Base-by-base conservation (phyloP, 2,113 vertebrate genomes). In the Dipodomys stephensi region DNA sequence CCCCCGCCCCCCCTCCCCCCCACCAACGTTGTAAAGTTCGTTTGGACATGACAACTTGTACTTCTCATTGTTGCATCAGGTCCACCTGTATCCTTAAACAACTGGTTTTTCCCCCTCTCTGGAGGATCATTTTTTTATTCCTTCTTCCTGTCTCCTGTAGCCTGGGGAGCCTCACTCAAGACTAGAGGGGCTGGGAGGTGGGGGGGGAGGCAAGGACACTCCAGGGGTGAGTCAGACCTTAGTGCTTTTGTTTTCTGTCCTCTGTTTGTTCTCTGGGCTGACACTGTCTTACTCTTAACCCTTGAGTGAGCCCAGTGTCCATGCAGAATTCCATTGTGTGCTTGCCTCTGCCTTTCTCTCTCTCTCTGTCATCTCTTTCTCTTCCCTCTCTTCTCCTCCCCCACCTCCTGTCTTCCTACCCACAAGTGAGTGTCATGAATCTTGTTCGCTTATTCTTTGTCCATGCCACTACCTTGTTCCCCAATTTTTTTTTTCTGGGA, bases 181-280 rank as follows among this genome's bases (percentile, higher is more conserved):
- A 76, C 28, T 28, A 4, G 7, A 73, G 68, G 77, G 46, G 44
- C 71, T 23, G 22, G 46, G 5, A 39, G 39, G 39, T 39, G 39
- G 39, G 39, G 39, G 39, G 83, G 67, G 73, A 79, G 83, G 39
- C 53, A 30, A 68, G 74, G 79, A 78, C 68, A 9, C n/a, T 74
- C n/a, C 85, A 69, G 5, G 3, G 15, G 0, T 16, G 32, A 90
- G 87, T 49, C 57, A 94, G 83, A 35, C 57, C 23, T 2, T 30
- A 8, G 64, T 64, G 71, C 71, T 91, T 82, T 83, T 90, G 86
- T 86, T 62, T 68, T 92, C 27, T 27, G 12, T 57, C 53, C 25
- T 35, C 25, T 18, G 6, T 80, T 78, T 18, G 7, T 80, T 78
- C 65, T 8, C 44, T 22, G 35, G 20, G 46, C 78, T 86, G 67